phyloP scores from a whole-genome alignment of 1,140 invertebrate species.

The Lordiphosa collinella region DNA sequence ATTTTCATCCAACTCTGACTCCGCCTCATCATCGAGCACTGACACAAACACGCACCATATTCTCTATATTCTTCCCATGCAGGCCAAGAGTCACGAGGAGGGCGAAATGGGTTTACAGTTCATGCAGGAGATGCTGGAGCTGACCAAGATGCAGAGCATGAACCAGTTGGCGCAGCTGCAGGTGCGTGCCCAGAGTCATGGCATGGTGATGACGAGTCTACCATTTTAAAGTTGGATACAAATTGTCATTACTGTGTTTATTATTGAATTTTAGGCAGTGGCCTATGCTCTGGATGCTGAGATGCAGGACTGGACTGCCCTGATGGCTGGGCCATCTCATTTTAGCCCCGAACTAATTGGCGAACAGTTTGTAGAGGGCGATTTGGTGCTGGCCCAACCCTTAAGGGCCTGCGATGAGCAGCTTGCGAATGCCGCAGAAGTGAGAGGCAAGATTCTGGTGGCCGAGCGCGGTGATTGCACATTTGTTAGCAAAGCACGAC shows the following conservation, averaged over 20 bases:
- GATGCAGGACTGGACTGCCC: constrained; percentile 66
- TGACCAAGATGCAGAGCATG: constrained; percentile 87
- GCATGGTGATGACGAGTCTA: no score
- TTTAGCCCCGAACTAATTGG: constrained; percentile 90
- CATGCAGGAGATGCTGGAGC: constrained; percentile 98
- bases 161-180: constrained; percentile 83
- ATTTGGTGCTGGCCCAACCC: constrained; percentile 85
- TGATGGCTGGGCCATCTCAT: constrained; percentile 93
- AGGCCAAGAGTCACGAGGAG: constrained; percentile 91
- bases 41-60: not conserved
- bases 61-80: not conserved
- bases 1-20: not conserved
- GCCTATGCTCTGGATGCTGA: constrained; percentile 80
- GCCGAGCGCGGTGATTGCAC: constrained; percentile 95
- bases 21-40: not conserved
- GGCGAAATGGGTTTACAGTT: constrained; percentile 96
- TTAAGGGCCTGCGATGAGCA: constrained; percentile 83
- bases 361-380: constrained; percentile 82
- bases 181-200: constrained; percentile 31
- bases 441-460: constrained; percentile 90
- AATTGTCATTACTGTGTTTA: no score
- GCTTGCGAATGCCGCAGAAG: constrained; percentile 81
- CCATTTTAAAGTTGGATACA: no score
- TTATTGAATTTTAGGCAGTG: constrained; percentile 78
- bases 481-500: constrained; percentile 96